Evolutionary conservation across 1,140 invertebrate genomes (phyloP), one percentile per base, ranked within the genome.

Genomic region (Oryzaephilus surinamensis): DNA sequence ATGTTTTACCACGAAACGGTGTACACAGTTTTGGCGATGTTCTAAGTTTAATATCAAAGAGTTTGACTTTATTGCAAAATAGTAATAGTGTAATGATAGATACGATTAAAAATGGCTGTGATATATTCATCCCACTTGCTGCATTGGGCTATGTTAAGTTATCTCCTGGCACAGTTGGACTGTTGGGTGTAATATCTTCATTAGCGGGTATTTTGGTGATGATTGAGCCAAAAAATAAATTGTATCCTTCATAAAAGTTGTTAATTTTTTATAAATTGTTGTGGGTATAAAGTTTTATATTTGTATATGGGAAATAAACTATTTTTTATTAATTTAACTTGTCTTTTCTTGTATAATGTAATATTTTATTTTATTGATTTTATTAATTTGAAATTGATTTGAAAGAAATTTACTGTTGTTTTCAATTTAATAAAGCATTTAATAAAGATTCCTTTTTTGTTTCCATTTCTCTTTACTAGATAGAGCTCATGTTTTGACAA

Each of bases 71-170:
- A 58, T 5, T 55, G 6, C 46, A 48, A 50, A 10, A 33, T 48
- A 35, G 83, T 51, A 76, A 73, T 52, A 73, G 76, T 54, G 62
- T 91, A 3, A 64, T 82, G 40, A 67, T 90, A 30, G 87, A 92
- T 62, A 80, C 81, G 2, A 45, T 86, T 3, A 91, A 88, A 57
- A 91, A 92, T 70, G 60, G 70, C n/a, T 85, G 82, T 67, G 88
- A 93, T 61, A 54, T 91, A 19, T 81, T 87, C 37, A 80, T 93
- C 54, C 87, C 87, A 1, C 62, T 91, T 28, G 79, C 81, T 35
- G 76, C 77, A 29, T 62, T 91, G 39, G 84, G 83, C 1, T 77
- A 80, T 55, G 70, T 79, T 0, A 80, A 79, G 47, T 58, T 88
- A 2, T 83, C 76, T 46, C 79, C 84, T 5, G 77, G 79, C 39